Percentiles rank a stretch among this genome's conserved stretches.
phyloP scores from a whole-genome alignment of 1,140 invertebrate genomes.

The Chironomus tepperi region DNA sequence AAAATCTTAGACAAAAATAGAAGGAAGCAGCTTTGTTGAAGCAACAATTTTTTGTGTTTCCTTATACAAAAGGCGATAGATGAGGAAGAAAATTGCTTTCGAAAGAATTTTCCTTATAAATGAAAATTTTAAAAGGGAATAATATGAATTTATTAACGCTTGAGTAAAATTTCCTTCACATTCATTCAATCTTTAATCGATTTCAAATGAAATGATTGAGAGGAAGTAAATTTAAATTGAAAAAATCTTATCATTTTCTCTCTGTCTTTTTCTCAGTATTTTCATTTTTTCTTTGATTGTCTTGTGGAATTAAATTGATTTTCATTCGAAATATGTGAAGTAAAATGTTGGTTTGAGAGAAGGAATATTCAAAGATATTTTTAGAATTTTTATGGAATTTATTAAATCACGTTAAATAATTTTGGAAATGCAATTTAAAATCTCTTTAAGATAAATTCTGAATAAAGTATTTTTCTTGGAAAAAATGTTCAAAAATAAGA shows the following conservation, averaged over 20 bases:
- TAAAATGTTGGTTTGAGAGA: neutral
- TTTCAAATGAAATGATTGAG: neutral
- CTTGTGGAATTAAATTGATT: conserved; percentile 8
- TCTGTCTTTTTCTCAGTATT: no score
- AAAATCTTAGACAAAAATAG: no score
- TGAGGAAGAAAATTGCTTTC: neutral
- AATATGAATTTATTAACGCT: conserved; percentile 2
- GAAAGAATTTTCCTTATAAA: no score
- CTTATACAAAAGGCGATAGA: neutral
- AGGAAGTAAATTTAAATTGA: neutral
- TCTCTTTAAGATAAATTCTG: no score
- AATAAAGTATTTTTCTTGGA: no score
- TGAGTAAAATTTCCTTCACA: neutral
- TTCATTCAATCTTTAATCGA: neutral
- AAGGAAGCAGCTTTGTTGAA: no score
- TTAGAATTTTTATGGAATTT: no score
- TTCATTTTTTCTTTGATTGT: neutral
- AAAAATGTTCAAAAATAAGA: no score
- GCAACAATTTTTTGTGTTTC: no score
- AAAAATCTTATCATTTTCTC: neutral
- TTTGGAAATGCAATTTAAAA: no score
- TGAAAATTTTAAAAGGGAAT: neutral
- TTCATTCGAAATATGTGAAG: neutral
- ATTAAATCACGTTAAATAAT: no score
- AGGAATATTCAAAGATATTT: neutral